Conservation (phyloP, 2,113 vertebrate species). For the Corythornis madagascariensis region DNA sequence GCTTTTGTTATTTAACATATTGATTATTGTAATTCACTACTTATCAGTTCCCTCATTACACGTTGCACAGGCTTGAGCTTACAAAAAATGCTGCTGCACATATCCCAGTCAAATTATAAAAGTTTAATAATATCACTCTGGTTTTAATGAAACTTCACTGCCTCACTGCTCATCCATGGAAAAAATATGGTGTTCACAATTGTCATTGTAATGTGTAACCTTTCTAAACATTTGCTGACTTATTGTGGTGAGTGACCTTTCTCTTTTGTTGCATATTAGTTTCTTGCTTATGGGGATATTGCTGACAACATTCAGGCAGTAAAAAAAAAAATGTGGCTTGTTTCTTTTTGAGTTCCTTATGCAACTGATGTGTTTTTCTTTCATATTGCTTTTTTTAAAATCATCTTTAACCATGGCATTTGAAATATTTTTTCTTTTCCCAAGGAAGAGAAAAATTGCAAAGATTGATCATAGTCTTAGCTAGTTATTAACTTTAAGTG, state of each 20-base stretch:
- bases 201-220: background rate
- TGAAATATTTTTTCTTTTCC: background rate
- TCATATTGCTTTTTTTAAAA: background rate
- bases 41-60: background rate
- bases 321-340: background rate
- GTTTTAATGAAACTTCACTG: conserved; percentile 42
- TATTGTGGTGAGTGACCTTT: background rate
- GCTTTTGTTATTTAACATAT: conserved; percentile 55
- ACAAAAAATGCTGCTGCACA: background rate
- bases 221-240: conserved; percentile 8
- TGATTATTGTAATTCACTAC: conserved; percentile 61
- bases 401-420: background rate
- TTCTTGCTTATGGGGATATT: background rate
- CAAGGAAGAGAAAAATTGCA: background rate
- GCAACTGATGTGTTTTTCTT: background rate
- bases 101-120: conserved; percentile 32
- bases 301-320: background rate
- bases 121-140: conserved; percentile 19
- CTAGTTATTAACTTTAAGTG: background rate
- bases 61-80: background rate
- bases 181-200: background rate
- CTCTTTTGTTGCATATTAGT: background rate
- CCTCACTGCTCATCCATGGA: conserved; percentile 15
- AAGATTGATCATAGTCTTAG: background rate
- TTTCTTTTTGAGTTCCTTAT: background rate